Conservation (phyloP, 2,113 vertebrate genomes). For the Misgurnus anguillicaudatus region DNA sequence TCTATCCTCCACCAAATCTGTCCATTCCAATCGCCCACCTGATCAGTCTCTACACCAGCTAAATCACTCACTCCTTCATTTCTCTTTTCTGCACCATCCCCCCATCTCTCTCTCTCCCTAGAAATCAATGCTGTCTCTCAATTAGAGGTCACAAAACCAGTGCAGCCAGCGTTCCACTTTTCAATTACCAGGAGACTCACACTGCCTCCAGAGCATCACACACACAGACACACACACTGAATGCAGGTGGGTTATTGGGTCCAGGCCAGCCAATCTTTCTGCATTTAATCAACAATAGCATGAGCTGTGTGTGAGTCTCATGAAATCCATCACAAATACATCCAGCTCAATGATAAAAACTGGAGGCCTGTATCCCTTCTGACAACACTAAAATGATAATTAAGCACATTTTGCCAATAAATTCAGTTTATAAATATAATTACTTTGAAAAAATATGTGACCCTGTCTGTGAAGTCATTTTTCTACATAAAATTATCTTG, state of each 20-base stretch:
- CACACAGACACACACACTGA: conserved; percentile 2
- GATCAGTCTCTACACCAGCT: conserved; percentile 32
- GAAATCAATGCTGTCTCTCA: conserved; percentile 75
- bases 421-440: neutral
- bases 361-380: no score
- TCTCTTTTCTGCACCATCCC: conserved; percentile 28
- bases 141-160: conserved; percentile 70
- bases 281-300: conserved; percentile 72
- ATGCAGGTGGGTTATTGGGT: conserved; percentile 69
- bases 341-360: neutral
- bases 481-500: no score
- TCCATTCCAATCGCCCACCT: conserved; percentile 5
- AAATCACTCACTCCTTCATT: conserved; percentile 47
- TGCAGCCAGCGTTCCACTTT: conserved; percentile 63
- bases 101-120: conserved; percentile 48
- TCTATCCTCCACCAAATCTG: neutral
- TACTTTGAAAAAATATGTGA: no score
- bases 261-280: conserved; percentile 75
- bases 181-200: conserved; percentile 75
- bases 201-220: conserved; percentile 49
- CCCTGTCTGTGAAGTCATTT: no score
- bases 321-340: neutral
- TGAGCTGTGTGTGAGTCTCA: neutral
- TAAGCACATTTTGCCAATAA: neutral
- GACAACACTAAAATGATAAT: no score